Conservation (phyloP, 2,888 invertebrate genomes). For the Branchinecta sandiegonensis region DNA sequence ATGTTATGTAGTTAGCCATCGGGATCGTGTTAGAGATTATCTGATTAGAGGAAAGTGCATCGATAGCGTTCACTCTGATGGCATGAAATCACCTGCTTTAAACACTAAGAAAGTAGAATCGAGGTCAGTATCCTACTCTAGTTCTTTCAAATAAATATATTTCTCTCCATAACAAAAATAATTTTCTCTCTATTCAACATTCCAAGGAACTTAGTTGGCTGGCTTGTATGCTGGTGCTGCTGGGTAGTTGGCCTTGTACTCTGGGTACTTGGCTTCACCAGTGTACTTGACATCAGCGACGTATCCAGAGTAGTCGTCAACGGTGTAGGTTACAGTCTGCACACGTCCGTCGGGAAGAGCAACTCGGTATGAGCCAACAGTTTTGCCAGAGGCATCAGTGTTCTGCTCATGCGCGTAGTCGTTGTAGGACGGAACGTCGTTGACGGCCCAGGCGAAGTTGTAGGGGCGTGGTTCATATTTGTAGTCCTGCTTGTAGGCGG, state of each 20-base stretch:
- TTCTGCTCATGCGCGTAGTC: constrained; percentile 53
- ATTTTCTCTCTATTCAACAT: too few relatives aligned
- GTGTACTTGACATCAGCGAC: constrained; percentile 23
- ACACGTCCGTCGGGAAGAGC: constrained; percentile 21
- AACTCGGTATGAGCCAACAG: constrained; percentile 21
- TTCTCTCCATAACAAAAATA: too few relatives aligned
- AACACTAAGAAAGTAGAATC: too few relatives aligned
- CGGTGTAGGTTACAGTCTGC: constrained; percentile 22
- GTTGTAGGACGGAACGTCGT: constrained; percentile 60
- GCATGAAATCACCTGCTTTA: too few relatives aligned
- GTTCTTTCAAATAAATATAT: too few relatives aligned
- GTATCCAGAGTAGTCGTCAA: constrained; percentile 23
- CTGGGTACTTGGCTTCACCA: constrained; percentile 21
- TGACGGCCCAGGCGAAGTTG: constrained; percentile 72
- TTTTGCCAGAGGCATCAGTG: constrained; percentile 22
- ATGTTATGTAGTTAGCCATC: too few relatives aligned
- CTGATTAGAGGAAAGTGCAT: too few relatives aligned
- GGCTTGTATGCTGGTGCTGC: background rate
- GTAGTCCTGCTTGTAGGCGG: background rate
- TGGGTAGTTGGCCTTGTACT: constrained; percentile 14
- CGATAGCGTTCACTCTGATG: too few relatives aligned
- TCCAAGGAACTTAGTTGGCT: too few relatives aligned
- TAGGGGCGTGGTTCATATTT: constrained; percentile 48
- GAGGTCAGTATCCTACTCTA: too few relatives aligned
- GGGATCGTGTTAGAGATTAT: too few relatives aligned